phyloP scores from a whole-genome alignment of 2,797 vertebrate genomes.

The Coregonus ussuriensis region DNA sequence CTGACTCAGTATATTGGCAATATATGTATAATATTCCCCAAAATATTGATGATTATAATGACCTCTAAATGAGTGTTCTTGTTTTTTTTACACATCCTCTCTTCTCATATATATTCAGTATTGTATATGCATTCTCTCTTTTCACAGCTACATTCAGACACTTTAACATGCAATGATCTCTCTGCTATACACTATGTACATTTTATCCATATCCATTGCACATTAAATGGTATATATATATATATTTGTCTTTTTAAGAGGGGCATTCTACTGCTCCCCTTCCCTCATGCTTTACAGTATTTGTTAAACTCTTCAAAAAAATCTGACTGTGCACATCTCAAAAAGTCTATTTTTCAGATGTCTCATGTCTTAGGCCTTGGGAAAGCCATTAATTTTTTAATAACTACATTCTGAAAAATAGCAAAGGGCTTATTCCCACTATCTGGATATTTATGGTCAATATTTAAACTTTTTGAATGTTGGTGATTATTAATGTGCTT shows the following conservation, averaged over 20 bases:
- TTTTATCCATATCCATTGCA: slow-evolving; percentile 44
- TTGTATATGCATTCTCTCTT: neutral
- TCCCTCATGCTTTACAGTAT: neutral
- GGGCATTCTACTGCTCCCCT: neutral
- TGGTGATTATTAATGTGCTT: neutral
- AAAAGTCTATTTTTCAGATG: neutral
- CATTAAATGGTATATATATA: slow-evolving; percentile 14
- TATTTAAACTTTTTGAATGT: neutral
- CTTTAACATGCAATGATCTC: slow-evolving; percentile 55
- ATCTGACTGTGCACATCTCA: neutral
- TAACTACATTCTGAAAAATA: neutral
- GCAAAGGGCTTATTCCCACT: neutral
- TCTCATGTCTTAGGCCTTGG: neutral
- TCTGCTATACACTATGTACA: slow-evolving; percentile 60
- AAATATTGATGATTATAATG: neutral
- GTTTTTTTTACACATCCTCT: neutral
- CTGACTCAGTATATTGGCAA: neutral
- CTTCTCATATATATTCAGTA: neutral
- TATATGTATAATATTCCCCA: neutral
- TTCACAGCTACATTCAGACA: slow-evolving; percentile 36
- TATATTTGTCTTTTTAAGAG: neutral
- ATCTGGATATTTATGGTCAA: neutral
- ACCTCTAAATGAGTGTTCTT: neutral
- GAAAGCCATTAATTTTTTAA: neutral
- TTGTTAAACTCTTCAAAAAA: neutral